phyloP scores from a whole-genome alignment of 2,113 vertebrate species.

The Otocyon megalotis region DNA sequence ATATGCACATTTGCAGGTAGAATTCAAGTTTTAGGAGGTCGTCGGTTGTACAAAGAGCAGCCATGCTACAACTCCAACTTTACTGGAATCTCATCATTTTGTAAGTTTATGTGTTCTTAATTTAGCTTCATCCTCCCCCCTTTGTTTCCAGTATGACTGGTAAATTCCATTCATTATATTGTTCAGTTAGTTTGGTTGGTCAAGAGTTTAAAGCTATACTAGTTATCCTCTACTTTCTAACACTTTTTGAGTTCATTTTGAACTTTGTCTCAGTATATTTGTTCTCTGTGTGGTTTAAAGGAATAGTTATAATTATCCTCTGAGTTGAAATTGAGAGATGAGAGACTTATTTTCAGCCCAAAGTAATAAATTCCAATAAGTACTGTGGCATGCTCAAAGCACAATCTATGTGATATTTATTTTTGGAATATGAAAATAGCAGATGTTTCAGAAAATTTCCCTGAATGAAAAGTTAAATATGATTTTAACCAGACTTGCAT shows the following conservation, averaged over 20 bases:
- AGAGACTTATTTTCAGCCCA: background rate
- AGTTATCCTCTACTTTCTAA: background rate
- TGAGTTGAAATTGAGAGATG: background rate
- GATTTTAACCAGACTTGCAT: background rate
- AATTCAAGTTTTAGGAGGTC: background rate
- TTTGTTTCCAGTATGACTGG: background rate
- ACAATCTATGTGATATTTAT: background rate
- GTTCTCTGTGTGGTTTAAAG: background rate
- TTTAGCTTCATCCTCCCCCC: background rate
- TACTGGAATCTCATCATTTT: background rate
- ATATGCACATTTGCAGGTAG: background rate
- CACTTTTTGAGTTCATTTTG: background rate
- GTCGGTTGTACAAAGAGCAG: background rate
- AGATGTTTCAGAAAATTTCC: constrained; percentile 37
- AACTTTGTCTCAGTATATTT: constrained; percentile 27
- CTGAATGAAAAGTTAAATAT: constrained; percentile 22
- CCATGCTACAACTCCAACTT: background rate
- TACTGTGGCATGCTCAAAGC: background rate
- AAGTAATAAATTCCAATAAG: background rate
- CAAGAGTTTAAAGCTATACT: background rate
- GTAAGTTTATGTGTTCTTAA: background rate
- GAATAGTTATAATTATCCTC: background rate
- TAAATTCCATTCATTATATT: background rate
- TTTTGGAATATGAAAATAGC: background rate
- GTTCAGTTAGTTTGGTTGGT: background rate